Conservation (phyloP, 92 coral and sea anemone genomes). For the Isaurus tuberculatus region DNA sequence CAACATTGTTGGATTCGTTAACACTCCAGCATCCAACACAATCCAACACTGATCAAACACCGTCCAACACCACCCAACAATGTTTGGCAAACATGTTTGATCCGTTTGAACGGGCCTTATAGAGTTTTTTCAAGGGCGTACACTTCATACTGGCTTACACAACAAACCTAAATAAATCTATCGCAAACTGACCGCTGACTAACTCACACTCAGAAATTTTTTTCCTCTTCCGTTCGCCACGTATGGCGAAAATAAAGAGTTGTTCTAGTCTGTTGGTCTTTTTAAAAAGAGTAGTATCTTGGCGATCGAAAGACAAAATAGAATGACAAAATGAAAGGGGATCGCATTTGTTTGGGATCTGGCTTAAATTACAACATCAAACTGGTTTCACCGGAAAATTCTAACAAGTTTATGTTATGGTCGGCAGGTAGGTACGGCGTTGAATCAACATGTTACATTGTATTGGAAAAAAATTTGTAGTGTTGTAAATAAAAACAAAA, state of each 20-base stretch:
- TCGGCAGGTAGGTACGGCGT: conserved; percentile 14
- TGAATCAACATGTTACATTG: too few species aligned
- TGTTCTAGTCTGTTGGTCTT: background rate
- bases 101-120: too few species aligned
- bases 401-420: conserved; percentile 46
- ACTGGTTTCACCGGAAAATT: background rate
- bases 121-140: too few species aligned
- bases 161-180: background rate
- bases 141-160: conserved; percentile 11
- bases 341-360: background rate
- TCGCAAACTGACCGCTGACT: conserved; percentile 19
- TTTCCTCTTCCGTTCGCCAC: conserved; percentile 14
- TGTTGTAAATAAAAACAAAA: too few species aligned
- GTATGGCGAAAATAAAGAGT: conserved; percentile 15
- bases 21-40: too few species aligned
- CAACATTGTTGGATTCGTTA: too few species aligned
- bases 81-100: too few species aligned
- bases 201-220: background rate
- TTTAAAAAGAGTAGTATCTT: background rate
- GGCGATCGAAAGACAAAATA: background rate
- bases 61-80: too few species aligned
- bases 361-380: background rate
- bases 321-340: conserved; percentile 27
- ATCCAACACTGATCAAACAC: too few species aligned
- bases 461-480: too few species aligned